phyloP scores from a whole-genome alignment of 1,140 invertebrate species.

The Lasioglossum baleicum region DNA sequence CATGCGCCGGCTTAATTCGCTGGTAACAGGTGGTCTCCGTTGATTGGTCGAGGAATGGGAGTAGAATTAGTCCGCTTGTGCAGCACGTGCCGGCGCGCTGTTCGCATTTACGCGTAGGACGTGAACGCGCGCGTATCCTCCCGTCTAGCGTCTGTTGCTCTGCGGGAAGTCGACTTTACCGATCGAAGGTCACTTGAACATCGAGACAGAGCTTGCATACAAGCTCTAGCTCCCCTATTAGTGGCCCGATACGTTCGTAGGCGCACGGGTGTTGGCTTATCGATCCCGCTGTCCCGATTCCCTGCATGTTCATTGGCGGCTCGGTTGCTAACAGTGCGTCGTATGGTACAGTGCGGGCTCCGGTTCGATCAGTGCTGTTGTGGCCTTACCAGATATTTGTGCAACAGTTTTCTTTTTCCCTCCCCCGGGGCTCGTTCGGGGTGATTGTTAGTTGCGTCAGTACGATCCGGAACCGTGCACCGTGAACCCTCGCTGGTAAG shows the following conservation, averaged over 20 bases:
- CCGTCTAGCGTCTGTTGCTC: neutral
- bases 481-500: slow-evolving; percentile 1
- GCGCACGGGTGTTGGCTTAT: slow-evolving; percentile 53
- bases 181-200: slow-evolving; percentile 13
- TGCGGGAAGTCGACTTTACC: slow-evolving; percentile 19
- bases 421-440: neutral
- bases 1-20: slow-evolving; percentile 21
- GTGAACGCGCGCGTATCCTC: slow-evolving; percentile 33
- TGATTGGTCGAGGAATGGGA: slow-evolving; percentile 65
- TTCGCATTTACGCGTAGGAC: slow-evolving; percentile 49
- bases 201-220: neutral
- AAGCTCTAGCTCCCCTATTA: slow-evolving; percentile 32
- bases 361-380: slow-evolving; percentile 48
- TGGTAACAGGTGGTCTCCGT: slow-evolving; percentile 73
- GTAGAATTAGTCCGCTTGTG: slow-evolving; percentile 43
- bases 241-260: slow-evolving; percentile 26
- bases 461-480: neutral
- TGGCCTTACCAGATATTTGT: slow-evolving; percentile 45
- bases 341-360: slow-evolving; percentile 40
- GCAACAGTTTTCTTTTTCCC: slow-evolving; percentile 11
- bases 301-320: slow-evolving; percentile 52
- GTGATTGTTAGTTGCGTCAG: neutral
- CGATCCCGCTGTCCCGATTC: slow-evolving; percentile 58
- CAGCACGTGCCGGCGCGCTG: slow-evolving; percentile 51
- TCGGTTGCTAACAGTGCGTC: slow-evolving; percentile 39